These are phyloP conservation scores for Drosophila grimshawi DNA, from an alignment of 1,140 invertebrate species.

Conservation along the genomic window DNA sequence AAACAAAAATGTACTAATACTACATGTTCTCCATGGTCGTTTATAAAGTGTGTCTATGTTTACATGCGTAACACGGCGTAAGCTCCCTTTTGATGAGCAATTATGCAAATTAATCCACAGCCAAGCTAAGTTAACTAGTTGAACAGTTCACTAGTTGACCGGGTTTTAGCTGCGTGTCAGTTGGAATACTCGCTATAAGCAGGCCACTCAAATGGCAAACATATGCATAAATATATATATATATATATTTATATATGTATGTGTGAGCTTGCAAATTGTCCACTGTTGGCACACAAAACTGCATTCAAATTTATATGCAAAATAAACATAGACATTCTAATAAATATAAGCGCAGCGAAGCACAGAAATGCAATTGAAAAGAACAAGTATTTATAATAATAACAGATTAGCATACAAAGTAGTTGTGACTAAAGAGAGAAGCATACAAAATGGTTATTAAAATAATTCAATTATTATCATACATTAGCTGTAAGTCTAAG, in stretches of 20 bases:
- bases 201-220: conserved; percentile 28
- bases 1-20: background rate
- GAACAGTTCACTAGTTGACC: conserved; percentile 56
- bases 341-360: conserved; percentile 39
- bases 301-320: conserved; percentile 60
- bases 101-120: conserved; percentile 81
- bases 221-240: background rate
- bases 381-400: conserved; percentile 2
- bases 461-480: too few species aligned
- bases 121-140: conserved; percentile 40
- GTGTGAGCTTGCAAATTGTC: conserved; percentile 59
- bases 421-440: background rate
- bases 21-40: too few species aligned
- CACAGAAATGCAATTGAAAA: conserved; percentile 14
- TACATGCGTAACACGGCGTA: conserved; percentile 69
- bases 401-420: conserved; percentile 14
- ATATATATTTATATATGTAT: background rate
- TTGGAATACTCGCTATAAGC: conserved; percentile 28
- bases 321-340: conserved; percentile 46
- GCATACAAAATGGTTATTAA: background rate
- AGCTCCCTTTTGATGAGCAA: conserved; percentile 74
- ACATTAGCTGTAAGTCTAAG: too few species aligned
- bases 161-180: conserved; percentile 34
- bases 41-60: conserved; percentile 21
- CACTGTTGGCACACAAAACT: conserved; percentile 68